These are phyloP conservation scores for Harpalus rufipes DNA, from an alignment of 2,888 invertebrate species.

Conservation along the genomic window DNA sequence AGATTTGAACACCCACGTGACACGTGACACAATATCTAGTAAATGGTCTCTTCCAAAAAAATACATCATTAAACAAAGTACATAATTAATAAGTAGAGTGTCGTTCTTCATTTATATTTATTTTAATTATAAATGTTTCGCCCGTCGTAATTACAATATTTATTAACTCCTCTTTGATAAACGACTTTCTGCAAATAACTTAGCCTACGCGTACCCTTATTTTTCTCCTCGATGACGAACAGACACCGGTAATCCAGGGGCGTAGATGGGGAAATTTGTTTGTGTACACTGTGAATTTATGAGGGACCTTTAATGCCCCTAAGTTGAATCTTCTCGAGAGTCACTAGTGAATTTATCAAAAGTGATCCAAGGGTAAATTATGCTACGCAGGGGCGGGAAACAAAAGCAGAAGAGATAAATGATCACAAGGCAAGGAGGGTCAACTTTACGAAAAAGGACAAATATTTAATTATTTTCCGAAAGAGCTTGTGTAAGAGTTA, in stretches of 20 bases:
- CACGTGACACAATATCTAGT: too few relatives aligned
- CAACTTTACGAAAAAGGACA: not conserved
- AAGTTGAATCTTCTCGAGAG: conserved; percentile 34
- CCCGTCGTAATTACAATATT: not conserved
- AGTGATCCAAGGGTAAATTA: conserved; percentile 40
- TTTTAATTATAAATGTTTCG: not conserved
- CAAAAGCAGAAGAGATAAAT: conserved; percentile 27
- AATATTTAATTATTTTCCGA: conserved; percentile 31
- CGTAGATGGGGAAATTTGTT: conserved; percentile 38
- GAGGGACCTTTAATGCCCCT: conserved; percentile 40
- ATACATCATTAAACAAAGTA: too few relatives aligned
- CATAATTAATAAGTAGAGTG: too few relatives aligned
- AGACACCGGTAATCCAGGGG: conserved; percentile 34
- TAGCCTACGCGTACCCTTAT: not conserved
- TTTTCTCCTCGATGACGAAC: conserved; percentile 22
- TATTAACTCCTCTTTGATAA: not conserved
- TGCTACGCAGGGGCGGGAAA: conserved; percentile 7
- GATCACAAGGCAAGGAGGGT: not conserved
- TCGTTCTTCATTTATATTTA: not conserved
- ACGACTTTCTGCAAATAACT: not conserved
- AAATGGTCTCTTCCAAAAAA: too few relatives aligned
- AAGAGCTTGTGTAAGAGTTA: too few relatives aligned
- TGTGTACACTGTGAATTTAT: conserved; percentile 26
- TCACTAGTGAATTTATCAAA: conserved; percentile 51
- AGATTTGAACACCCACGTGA: too few relatives aligned